A percentile compares a stretch with the other conserved stretches of the same genome.
These are phyloP conservation scores for Holacanthus passer DNA, from an alignment of 2,113 vertebrate species.

Conservation along the genomic window DNA sequence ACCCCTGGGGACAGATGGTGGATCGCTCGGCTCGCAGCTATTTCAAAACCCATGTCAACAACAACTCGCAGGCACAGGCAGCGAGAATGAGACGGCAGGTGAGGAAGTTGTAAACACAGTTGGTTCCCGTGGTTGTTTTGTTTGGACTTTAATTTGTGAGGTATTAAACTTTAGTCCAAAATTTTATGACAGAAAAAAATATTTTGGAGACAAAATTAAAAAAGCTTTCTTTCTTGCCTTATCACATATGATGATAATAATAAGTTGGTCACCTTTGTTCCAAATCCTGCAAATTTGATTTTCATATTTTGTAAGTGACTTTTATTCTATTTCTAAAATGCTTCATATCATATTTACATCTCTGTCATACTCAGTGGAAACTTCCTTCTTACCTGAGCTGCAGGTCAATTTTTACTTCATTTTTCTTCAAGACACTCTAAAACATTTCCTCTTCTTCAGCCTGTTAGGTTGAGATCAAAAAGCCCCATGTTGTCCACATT, in stretches of 20 bases:
- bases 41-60: conserved; percentile 78
- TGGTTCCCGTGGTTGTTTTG: conserved; percentile 41
- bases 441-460: conserved; percentile 14
- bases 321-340: background rate
- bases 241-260: background rate
- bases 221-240: background rate
- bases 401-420: conserved; percentile 6
- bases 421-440: background rate
- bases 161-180: background rate
- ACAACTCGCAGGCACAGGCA: conserved; percentile 54
- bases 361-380: conserved; percentile 14
- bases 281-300: background rate
- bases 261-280: background rate
- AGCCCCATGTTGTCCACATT: background rate
- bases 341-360: background rate
- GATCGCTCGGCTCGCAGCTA: conserved; percentile 66
- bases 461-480: background rate
- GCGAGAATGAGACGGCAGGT: conserved; percentile 21
- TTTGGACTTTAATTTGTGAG: background rate
- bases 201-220: background rate
- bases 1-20: conserved; percentile 71
- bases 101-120: conserved; percentile 63
- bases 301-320: background rate
- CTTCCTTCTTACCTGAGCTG: conserved; percentile 63
- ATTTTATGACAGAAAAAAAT: background rate